Evolutionary conservation across 2,888 invertebrate genomes (phyloP), one percentile per base, ranked within the genome.

Genomic region (Clitarchus hookeri): DNA sequence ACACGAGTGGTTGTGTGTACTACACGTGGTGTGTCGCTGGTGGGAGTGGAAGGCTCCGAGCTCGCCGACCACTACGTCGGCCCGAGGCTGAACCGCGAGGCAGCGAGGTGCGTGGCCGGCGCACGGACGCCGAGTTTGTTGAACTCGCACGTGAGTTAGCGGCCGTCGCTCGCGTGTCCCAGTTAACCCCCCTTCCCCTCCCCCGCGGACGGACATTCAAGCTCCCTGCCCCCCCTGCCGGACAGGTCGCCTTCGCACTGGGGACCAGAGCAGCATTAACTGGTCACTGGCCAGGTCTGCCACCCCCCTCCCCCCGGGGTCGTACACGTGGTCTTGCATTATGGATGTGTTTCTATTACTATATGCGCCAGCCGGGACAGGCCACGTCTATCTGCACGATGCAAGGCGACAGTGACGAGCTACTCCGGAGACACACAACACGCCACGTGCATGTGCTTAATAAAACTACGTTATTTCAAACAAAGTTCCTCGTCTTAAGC

Each of bases 91-190:
- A 36, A 36, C 36, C 36, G 36, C 36, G 36, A 36, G 36, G 48
- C 48, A 1, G 65, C 19, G 65, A 65, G 65, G 65, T 65, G 65
- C 16, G 0, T 65, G 8, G 4, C 53, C 8, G 53, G 53, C 53
- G 53, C 53, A 19, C n/a, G 65, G n/a, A 11, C 65, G 23, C 13
- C n/a, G 65, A 6, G 65, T 65, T 65, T n/a, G 65, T 65, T 65
- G 65, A 65, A 65, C 65, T 19, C 65, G 65, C 65, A 65, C 65
- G 65, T 65, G 65, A 65, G 65, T n/a, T n/a, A 19, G n/a, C 23
- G 65, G 8, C 65, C 65, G 65, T 65, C 65, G 65, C 65, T 65
- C 65, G 65, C 65, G 65, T 65, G 65, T 65, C 65, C 65, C 65
- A 65, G 65, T 65, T 65, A 65, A 65, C 65, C n/a, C n/a, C n/a